These are phyloP conservation scores for Anticlea derivata DNA, from an alignment of 2,888 invertebrate genomes.

Conservation along the genomic window DNA sequence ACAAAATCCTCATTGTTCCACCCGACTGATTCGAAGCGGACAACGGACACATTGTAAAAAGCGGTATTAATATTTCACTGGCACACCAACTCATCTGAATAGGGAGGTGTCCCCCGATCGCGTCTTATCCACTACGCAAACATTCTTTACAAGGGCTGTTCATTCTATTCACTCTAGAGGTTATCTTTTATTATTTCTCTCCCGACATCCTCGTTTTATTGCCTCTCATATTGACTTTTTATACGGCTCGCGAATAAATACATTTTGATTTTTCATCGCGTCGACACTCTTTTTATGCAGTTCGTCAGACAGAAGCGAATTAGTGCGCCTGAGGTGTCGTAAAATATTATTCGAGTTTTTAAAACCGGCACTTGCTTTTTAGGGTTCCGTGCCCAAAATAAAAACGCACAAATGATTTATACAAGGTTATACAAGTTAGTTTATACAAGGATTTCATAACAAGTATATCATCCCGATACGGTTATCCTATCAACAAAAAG, in stretches of 20 bases:
- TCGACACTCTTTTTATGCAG: slow-evolving; percentile 66
- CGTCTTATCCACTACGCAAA: slow-evolving; percentile 82
- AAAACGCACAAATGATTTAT: too few species aligned
- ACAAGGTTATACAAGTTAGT: too few species aligned
- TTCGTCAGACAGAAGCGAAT: slow-evolving; percentile 70
- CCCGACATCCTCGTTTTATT: slow-evolving; percentile 75
- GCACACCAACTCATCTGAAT: slow-evolving; percentile 51
- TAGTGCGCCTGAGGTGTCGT: slow-evolving; percentile 70
- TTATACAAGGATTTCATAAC: too few species aligned
- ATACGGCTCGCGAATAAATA: slow-evolving; percentile 80
- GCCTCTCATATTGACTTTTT: slow-evolving; percentile 83
- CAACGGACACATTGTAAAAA: slow-evolving; percentile 58
- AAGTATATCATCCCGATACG: too few species aligned
- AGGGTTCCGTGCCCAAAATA: neutral
- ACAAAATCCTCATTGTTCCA: slow-evolving; percentile 37
- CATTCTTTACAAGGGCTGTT: slow-evolving; percentile 79
- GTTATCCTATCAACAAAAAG: too few species aligned
- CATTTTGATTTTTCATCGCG: slow-evolving; percentile 80
- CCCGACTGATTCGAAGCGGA: slow-evolving; percentile 38
- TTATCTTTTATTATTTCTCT: slow-evolving; percentile 82
- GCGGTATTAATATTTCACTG: slow-evolving; percentile 71
- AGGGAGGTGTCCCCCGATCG: slow-evolving; percentile 78
- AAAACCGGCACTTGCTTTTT: slow-evolving; percentile 24
- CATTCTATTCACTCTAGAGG: slow-evolving; percentile 80
- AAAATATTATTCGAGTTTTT: slow-evolving; percentile 48